These are phyloP conservation scores for Drosophila barbarae DNA, from an alignment of 2,888 invertebrate genomes.

Conservation along the genomic window DNA sequence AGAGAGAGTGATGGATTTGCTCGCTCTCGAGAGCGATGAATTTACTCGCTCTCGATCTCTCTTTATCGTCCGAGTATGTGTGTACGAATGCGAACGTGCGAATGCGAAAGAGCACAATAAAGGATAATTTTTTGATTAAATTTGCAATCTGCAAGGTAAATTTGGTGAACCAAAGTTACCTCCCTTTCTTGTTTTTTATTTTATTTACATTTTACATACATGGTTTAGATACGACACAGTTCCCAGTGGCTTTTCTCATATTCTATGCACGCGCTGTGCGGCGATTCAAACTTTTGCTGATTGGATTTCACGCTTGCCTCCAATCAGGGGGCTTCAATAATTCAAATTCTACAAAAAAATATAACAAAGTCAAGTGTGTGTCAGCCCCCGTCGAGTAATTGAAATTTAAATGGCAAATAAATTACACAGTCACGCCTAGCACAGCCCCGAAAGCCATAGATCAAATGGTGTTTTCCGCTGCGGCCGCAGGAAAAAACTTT, in stretches of 20 bases:
- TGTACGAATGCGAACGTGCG: no score
- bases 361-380: conserved; percentile 23
- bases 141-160: no score
- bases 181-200: no score
- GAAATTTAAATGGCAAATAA: conserved; percentile 67
- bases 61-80: no score
- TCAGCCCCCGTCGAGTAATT: conserved; percentile 48
- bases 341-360: conserved; percentile 44
- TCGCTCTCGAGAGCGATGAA: no score
- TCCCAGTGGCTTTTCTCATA: conserved; percentile 17
- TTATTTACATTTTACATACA: neutral
- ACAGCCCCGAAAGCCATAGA: conserved; percentile 24
- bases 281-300: conserved; percentile 40
- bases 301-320: conserved; percentile 57
- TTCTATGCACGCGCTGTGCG: conserved; percentile 14
- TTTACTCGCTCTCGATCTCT: no score
- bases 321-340: conserved; percentile 69
- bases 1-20: no score
- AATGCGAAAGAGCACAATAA: no score
- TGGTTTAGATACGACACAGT: neutral
- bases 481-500: conserved; percentile 31
- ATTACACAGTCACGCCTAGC: conserved; percentile 30
- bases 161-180: no score
- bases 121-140: no score
- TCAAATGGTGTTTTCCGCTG: conserved; percentile 36